Evolutionary conservation across 2,797 vertebrate species (phyloP), one percentile per base, ranked within the genome.

Genomic region (Myripristis jacobus): DNA sequence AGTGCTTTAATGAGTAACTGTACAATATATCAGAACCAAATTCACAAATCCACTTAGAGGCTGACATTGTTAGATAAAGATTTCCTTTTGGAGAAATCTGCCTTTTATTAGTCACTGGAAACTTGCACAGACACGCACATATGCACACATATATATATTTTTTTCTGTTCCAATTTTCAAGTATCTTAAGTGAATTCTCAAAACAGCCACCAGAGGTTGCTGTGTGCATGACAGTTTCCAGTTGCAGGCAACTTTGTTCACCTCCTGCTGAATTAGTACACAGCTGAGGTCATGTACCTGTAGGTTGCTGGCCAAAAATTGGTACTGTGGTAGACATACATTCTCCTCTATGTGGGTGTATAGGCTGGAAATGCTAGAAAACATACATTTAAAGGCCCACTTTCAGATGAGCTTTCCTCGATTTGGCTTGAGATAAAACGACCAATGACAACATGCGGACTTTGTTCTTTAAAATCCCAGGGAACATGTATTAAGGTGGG

Each of bases 181-280:
- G 8, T 48, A 11, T 15, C 0, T 21, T n/a, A 31, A 29, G 16
- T 27, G 52, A 44, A 1, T 74, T 72, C 74, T 58, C 51, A n/a
- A 19, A 41, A 10, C 47, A 36, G 18, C 92, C 94, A 93, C 89
- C 82, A 94, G 93, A 92, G 90, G 91, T 21, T 46, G 88, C 91
- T 92, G 86, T 90, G 64, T 67, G 54, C 89, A 86, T 87, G 81
- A 51, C 11, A 8, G 76, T 86, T 16, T 43, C 21, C 38, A 13
- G 55, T 52, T 65, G 16, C 5, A n/a, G 15, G 24, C 36, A 16
- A 24, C 41, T 11, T 68, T 22, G 4, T 48, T 79, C n/a, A n/a
- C n/a, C n/a, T 53, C 15, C 6, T 1, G 3, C 47, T 31, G 29
- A 31, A 31, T 31, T 31, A 66, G 38, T 27, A 15, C 29, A 43